Evolutionary conservation across 2,888 invertebrate species (phyloP).

Genomic region (Axea sp.): DNA sequence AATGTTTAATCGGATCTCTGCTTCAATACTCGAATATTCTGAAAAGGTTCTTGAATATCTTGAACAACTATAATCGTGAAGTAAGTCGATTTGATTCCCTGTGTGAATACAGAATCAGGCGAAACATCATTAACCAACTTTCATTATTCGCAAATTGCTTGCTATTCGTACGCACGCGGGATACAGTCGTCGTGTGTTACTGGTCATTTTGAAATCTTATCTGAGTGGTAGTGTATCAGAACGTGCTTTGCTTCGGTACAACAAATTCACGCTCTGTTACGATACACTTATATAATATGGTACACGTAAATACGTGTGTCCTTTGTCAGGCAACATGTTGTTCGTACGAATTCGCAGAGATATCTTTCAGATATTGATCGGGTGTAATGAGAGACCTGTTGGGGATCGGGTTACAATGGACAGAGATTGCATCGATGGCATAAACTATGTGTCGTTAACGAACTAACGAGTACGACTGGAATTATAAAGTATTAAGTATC

Average conservation of each 20-base stretch:
- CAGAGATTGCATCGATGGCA: conserved; percentile 20
- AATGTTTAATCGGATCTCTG: conserved; percentile 29
- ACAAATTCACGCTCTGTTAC: conserved; percentile 32
- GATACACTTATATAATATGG: conserved; percentile 32
- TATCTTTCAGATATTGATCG: conserved; percentile 45
- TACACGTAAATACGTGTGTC: conserved; percentile 37
- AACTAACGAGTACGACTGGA: conserved; percentile 36
- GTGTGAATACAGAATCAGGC: conserved; percentile 29
- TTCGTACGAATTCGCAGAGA: conserved; percentile 40
- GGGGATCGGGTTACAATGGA: conserved; percentile 37
- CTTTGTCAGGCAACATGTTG: conserved; percentile 33
- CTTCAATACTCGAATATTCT: conserved; percentile 15
- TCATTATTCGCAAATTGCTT: conserved; percentile 27
- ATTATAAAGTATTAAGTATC: conserved; percentile 37
- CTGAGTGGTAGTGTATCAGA: conserved; percentile 21
- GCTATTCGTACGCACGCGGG: conserved; percentile 5
- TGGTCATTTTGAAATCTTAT: conserved; percentile 43
- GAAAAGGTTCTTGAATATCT: conserved; percentile 21
- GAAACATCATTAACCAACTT: conserved; percentile 34
- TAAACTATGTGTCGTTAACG: conserved; percentile 33
- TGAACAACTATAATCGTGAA: conserved; percentile 24
- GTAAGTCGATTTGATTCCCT: conserved; percentile 20
- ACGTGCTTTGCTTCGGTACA: conserved; percentile 22
- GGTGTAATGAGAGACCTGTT: conserved; percentile 28
- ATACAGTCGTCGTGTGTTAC: conserved; percentile 32